phyloP scores from a whole-genome alignment of 2,888 invertebrate species.

The Hartigia nigra region DNA sequence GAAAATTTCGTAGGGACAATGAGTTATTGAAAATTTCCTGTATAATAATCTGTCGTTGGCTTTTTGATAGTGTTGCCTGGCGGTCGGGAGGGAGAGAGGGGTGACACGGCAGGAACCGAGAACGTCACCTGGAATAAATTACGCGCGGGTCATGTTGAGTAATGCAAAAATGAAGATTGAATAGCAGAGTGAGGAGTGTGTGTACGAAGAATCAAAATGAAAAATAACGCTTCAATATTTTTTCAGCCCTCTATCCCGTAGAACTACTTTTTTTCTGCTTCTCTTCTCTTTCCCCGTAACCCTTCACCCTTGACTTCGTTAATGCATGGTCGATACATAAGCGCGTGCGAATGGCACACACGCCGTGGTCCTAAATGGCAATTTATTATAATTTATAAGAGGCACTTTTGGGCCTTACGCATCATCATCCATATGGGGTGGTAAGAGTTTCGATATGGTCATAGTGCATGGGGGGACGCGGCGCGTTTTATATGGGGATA shows the following conservation, averaged over 20 bases:
- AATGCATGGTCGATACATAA: background rate
- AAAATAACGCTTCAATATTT: background rate
- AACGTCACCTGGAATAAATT: background rate
- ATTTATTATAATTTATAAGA: slow-evolving; percentile 9
- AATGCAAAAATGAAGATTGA: background rate
- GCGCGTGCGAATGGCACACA: background rate
- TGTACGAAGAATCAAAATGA: background rate
- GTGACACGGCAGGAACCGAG: background rate
- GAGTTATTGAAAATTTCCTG: background rate
- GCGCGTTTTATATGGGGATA: background rate
- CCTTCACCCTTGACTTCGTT: background rate
- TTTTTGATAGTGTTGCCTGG: background rate
- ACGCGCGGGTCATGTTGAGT: background rate
- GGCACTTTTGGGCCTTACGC: slow-evolving; percentile 1
- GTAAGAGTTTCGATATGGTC: background rate
- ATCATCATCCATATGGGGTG: background rate
- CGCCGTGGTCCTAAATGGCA: background rate
- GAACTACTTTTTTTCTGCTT: background rate
- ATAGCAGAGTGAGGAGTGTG: background rate
- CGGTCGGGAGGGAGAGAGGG: background rate
- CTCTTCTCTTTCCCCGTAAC: background rate
- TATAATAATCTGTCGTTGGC: background rate
- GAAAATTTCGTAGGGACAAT: background rate
- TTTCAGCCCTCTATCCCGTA: background rate
- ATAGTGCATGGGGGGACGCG: background rate